These are phyloP conservation scores for Leptodactylus fuscus DNA, from an alignment of 2,113 vertebrate species.

Conservation along the genomic window DNA sequence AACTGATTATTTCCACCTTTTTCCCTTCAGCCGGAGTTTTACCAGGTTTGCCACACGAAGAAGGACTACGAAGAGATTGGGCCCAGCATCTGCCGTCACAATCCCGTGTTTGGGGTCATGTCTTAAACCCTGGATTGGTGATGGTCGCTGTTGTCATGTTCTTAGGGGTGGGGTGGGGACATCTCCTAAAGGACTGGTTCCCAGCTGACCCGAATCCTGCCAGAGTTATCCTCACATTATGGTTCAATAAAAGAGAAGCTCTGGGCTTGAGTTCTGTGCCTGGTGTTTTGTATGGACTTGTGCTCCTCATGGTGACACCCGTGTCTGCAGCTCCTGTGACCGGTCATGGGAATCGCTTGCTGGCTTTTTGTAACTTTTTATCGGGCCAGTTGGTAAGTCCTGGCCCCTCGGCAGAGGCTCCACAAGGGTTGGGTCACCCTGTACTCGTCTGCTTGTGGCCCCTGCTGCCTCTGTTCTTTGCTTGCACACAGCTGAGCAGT, in stretches of 20 bases:
- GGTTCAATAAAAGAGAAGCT: constrained; percentile 76
- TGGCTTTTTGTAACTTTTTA: constrained; percentile 66
- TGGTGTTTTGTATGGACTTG: constrained; percentile 81
- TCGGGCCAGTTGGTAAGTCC: constrained; percentile 69
- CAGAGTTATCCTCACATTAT: constrained; percentile 73
- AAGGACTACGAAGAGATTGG: constrained; percentile 99
- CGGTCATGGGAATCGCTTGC: constrained; percentile 47
- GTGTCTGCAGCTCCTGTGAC: constrained; percentile 5
- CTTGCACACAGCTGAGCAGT: constrained; percentile 86
- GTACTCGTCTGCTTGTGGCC: constrained; percentile 71
- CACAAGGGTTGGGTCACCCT: constrained; percentile 65
- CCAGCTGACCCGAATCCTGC: constrained; percentile 67
- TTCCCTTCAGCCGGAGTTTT: constrained; percentile 91
- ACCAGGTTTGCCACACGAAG: constrained; percentile 99
- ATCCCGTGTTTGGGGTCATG: constrained; percentile 99
- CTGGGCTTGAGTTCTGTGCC: constrained; percentile 84
- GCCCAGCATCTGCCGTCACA: constrained; percentile 99
- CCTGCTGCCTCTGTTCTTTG: constrained; percentile 79
- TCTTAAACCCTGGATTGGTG: constrained; percentile 80
- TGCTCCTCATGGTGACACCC: too few relatives aligned
- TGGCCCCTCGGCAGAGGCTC: constrained; percentile 77
- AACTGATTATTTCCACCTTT: background rate
- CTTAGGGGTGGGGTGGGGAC: background rate
- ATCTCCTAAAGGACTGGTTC: constrained; percentile 63
- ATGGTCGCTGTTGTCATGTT: too few relatives aligned